A percentile compares a stretch with the other conserved stretches of the same genome.
Conservation (phyloP, 2,888 invertebrate species). For the Amblyteles armatorius region DNA sequence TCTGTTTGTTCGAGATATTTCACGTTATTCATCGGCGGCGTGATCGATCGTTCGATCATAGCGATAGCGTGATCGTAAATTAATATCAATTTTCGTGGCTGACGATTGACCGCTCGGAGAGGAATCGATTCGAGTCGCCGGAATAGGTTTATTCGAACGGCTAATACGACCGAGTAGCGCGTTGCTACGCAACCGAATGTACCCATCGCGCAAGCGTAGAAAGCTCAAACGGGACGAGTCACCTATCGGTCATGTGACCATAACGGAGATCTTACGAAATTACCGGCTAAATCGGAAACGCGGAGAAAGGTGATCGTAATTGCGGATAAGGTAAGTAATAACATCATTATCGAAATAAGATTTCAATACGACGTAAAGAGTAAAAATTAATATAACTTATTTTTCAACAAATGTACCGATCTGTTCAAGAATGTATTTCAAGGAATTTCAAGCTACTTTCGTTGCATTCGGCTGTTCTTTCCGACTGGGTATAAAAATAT, state of each 20-base stretch:
- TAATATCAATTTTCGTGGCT: background rate
- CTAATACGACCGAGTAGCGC: background rate
- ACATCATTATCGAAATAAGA: too few relatives aligned
- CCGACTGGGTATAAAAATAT: too few relatives aligned
- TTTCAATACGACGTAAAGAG: too few relatives aligned
- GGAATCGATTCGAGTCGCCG: background rate
- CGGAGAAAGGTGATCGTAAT: background rate
- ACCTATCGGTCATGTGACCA: background rate
- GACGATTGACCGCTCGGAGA: background rate
- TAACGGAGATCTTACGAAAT: background rate
- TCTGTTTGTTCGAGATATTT: background rate
- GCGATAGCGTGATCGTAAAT: background rate
- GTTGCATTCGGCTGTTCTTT: too few relatives aligned
- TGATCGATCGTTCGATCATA: background rate
- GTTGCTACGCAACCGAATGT: constrained; percentile 39
- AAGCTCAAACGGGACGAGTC: background rate
- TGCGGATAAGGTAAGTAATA: too few relatives aligned
- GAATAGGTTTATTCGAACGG: constrained; percentile 10
- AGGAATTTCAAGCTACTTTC: too few relatives aligned
- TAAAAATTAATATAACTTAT: too few relatives aligned
- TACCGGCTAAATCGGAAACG: background rate
- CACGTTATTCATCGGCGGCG: background rate
- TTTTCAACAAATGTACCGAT: too few relatives aligned
- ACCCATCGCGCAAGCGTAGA: background rate
- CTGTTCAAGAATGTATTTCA: too few relatives aligned